Evolutionary conservation across 2,113 vertebrate genomes (phyloP), one percentile per base, ranked within the genome.

Genomic region (Labeo catla): DNA sequence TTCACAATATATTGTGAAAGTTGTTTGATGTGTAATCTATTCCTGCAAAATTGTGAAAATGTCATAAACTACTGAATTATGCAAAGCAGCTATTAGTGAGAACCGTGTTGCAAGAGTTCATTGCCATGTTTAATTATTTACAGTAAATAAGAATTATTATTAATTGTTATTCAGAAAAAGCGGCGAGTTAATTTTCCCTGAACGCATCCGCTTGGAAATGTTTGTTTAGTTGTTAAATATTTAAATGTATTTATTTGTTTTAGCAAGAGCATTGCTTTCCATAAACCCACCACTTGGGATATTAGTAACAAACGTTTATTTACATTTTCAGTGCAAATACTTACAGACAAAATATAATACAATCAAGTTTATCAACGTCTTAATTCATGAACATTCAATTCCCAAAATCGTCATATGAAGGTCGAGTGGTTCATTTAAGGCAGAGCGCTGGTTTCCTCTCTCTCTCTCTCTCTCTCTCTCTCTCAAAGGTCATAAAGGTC

Each of bases 231-330:
- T 7, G 57, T 57, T 21, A 57, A 19, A 19, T 57, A 50, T 59
- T n/a, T n/a, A 57, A 21, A 59, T n/a, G 19, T 9, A 21, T 59
- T 59, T 0, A 21, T 59, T 59, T 2, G 57, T 59, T 59, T 59
- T 28, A 28, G 28, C 16, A 21, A 34, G 34, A 19, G 68, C 68
- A 43, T 19, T 72, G 68, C 19, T 61, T 59, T 43, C 57, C 4
- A 84, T 47, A 57, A 59, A 77, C 57, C 54, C 79, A 76, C 72
- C 83, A 89, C 94, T 52, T 84, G 47, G 74, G 43, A 87, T 94
- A 93, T 95, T 96, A 95, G 90, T 95, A 97, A 93, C 94, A 97
- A 97, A 97, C 94, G 90, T 96, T 99, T 98, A 98, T 99, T 98
- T 98, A 98, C 97, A 98, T 89, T 93, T 94, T 96, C 96, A 96